Evolutionary conservation across 64 coral and sea anemone genomes (phyloP), one percentile per base, ranked within the genome.

Genomic region (Hydrozoanthus tunicans): DNA sequence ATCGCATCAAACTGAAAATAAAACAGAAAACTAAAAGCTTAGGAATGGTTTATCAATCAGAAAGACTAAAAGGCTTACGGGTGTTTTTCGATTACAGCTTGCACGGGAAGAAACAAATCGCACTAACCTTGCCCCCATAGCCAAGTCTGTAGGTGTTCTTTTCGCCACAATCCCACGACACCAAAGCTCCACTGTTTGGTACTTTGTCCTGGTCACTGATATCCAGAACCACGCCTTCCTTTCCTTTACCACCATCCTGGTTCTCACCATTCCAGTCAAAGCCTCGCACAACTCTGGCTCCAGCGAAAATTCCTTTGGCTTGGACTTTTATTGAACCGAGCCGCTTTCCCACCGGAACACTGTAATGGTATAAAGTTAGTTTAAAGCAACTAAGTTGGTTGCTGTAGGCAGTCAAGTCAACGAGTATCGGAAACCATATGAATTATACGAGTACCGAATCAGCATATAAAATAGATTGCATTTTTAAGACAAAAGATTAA

Each of bases 221-320:
- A 52, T 55, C 17, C 76, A 78, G 13, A 2, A 78, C 52, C 76
- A 78, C 6, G 43, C 53, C 76, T 17, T 78, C 76, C 76, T 78
- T 78, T 6, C 76, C 76, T 17, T 78, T 78, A 5, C 76, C 76
- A 9, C 76, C 76, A 8, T 75, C 72, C 4, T 75, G 72, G 26
- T 75, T 51, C 3, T 75, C 11, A 5, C 26, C 25, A 6, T 26
- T 75, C 72, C 72, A 75, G 72, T 75, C 72, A 4, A 75, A 75
- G 9, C 72, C 76, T 78, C 76, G 76, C 3, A 78, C 76, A 4
- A 78, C 76, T 56, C 53, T 78, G 52, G 76, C 76, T 56, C 76
- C 76, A 10, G 12, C 76, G 17, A 78, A 78, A 55, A 78, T 3
- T 17, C 76, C 76, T 56, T 78, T 78, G 13, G 76, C 76, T 78